Evolutionary conservation across 2,888 invertebrate genomes (phyloP), one percentile per base, ranked within the genome.

Genomic region (Orgyia antiqua): DNA sequence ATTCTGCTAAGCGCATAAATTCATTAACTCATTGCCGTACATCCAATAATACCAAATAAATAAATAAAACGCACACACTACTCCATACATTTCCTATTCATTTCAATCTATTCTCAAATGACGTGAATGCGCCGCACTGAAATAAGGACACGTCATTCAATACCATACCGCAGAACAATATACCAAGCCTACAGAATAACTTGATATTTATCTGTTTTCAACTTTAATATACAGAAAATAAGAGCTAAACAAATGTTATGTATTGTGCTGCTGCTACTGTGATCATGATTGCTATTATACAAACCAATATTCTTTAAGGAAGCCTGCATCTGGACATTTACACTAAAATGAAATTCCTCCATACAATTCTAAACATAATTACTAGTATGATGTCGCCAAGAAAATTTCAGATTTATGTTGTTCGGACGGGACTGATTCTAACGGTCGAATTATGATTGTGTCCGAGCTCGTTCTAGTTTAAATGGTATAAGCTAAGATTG

Each of bases 111-210:
- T 53, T 57, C 55, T 52, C 43, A 44, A 41, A 48, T 59, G 64
- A 64, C 53, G 42, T 61, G 55, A 61, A 65, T 66, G 62, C 58
- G 53, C 45, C 52, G 53, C 52, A 50, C 53, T 62, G 61, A 63
- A 75, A 73, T 73, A 70, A 69, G 74, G 70, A 62, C 78, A 71
- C 72, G 69, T 72, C 71, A 76, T 68, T 68, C 67, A 66, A 73
- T 67, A 69, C 59, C 51, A 58, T 52, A 62, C 64, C 58, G 54
- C 65, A 65, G 59, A 57, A 58, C 57, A 54, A 58, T 58, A 53
- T 34, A 38, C 36, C 41, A 29, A 43, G 46, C 34, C 48, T 42
- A 13, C 28, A 37, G 34, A 35, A 36, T 34, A 36, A 26, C 28
- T 11, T 13, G 15, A 10, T 20, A 32, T 24, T 33, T 47, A 30